Evolutionary conservation across 2,797 vertebrate genomes (phyloP).

Genomic region (Masticophis lateralis): DNA sequence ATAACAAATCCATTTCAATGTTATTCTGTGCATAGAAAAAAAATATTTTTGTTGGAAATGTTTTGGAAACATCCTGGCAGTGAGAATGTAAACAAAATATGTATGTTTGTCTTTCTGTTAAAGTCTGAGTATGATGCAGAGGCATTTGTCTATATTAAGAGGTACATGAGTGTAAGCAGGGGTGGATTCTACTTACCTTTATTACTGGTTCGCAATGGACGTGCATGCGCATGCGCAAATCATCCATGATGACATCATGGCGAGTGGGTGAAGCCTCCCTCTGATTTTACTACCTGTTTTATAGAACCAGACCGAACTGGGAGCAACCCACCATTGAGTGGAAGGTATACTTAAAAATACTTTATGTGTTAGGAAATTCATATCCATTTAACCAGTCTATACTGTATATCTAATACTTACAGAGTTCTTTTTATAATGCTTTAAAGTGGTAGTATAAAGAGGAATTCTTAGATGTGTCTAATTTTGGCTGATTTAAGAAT

Average conservation of each 20-base stretch:
- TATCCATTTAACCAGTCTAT: neutral
- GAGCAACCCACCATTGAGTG: neutral
- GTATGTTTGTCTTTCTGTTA: neutral
- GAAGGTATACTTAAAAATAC: neutral
- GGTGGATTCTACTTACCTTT: no score
- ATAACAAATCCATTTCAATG: neutral
- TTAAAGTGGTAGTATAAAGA: neutral
- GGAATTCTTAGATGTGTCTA: neutral
- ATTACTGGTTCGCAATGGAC: no score
- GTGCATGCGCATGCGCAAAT: no score
- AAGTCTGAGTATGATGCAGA: neutral
- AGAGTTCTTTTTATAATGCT: neutral
- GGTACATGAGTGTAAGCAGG: neutral
- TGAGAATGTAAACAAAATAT: neutral
- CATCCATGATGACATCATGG: no score
- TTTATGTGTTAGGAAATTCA: neutral
- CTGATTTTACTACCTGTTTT: no score
- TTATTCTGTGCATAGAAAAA: neutral
- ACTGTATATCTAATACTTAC: neutral
- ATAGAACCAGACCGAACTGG: no score
- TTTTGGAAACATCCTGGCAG: neutral
- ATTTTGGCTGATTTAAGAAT: neutral
- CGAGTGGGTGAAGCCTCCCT: no score
- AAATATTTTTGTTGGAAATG: neutral
- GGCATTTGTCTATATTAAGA: neutral